These are phyloP conservation scores for Hylomyscus alleni DNA, from an alignment of 2,797 vertebrate species.

Conservation along the genomic window DNA sequence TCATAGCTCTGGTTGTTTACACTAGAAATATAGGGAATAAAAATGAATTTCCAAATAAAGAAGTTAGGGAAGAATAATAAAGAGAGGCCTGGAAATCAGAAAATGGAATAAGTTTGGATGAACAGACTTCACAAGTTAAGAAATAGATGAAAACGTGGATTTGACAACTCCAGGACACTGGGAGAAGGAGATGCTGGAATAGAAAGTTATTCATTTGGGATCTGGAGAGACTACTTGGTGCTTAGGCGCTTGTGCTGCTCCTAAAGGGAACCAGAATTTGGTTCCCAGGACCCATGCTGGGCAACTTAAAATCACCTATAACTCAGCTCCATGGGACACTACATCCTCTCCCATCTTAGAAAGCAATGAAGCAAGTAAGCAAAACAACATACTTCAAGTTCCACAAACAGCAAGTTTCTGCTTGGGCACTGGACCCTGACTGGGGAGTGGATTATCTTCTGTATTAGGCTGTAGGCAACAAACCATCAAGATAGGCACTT, in stretches of 20 bases:
- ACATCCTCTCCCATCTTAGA: background rate
- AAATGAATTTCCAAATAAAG: background rate
- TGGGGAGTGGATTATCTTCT: background rate
- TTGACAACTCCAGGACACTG: background rate
- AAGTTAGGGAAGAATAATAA: background rate
- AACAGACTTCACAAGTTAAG: background rate
- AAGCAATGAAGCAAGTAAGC: background rate
- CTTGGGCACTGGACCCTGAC: background rate
- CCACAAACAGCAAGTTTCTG: background rate
- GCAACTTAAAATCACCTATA: background rate
- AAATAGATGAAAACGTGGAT: background rate
- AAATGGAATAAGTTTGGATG: background rate
- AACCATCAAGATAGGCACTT: background rate
- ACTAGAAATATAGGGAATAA: background rate
- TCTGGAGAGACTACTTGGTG: background rate
- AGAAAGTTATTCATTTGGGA: background rate
- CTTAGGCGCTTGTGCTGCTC: background rate
- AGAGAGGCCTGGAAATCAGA: background rate
- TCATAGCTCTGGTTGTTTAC: background rate
- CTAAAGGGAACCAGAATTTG: background rate
- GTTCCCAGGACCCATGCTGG: background rate
- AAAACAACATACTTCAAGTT: background rate
- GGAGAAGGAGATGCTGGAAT: background rate
- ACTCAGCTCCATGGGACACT: background rate
- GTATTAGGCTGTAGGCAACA: background rate